Percentiles rank a stretch among this genome's conserved stretches.
phyloP scores from a whole-genome alignment of 2,888 invertebrate species.

The Ormyrus pomaceus region DNA sequence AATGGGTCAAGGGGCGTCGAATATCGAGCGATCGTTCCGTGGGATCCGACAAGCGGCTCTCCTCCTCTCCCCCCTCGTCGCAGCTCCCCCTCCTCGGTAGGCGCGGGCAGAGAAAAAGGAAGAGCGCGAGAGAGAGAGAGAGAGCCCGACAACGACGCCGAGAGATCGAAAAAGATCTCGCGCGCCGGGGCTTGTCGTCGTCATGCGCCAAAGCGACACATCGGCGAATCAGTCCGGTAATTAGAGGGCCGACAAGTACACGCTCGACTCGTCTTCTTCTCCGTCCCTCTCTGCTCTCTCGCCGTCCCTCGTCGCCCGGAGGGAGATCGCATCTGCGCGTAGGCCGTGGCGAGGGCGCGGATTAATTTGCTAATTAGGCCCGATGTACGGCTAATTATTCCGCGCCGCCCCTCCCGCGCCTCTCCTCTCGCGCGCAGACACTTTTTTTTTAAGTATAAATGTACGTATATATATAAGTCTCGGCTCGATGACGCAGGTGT shows the following conservation, averaged over 20 bases:
- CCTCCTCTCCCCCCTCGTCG: not conserved
- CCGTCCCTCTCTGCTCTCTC: not conserved
- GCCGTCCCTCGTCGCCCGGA: not conserved
- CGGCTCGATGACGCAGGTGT: too few species aligned
- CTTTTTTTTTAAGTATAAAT: too few species aligned
- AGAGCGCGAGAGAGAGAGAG: not conserved
- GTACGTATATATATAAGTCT: too few species aligned
- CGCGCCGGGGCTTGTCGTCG: not conserved
- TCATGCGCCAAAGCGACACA: constrained; percentile 31
- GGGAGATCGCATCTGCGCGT: constrained; percentile 43
- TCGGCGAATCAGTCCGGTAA: constrained; percentile 51
- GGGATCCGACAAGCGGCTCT: constrained; percentile 28
- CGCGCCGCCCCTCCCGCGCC: constrained; percentile 9
- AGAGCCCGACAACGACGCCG: not conserved
- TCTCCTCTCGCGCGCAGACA: too few species aligned
- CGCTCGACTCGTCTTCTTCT: constrained; percentile 6
- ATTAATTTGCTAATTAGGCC: constrained; percentile 67
- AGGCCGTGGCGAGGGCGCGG: constrained; percentile 51
- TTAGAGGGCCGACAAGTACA: constrained; percentile 54
- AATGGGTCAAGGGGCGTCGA: constrained; percentile 47
- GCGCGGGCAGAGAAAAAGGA: not conserved
- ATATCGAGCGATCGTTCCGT: constrained; percentile 10
- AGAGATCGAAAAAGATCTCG: constrained; percentile 26
- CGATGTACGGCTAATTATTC: constrained; percentile 60
- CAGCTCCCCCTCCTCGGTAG: too few species aligned